These are phyloP conservation scores for Thymelicus acteon DNA, from an alignment of 2,888 invertebrate genomes.

Conservation along the genomic window DNA sequence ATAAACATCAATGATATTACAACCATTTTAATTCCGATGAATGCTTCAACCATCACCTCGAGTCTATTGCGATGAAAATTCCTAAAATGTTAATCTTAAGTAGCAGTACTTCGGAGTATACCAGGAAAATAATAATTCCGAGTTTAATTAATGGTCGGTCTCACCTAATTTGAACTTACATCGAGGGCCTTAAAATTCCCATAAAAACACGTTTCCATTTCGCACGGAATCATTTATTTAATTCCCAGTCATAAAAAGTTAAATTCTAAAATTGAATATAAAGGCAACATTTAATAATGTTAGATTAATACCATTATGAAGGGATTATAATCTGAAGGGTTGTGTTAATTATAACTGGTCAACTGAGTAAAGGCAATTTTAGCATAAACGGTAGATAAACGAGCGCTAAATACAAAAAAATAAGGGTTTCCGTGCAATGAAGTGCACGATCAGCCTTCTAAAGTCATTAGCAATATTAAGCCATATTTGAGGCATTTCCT, in stretches of 20 bases:
- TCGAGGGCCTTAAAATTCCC: constrained; percentile 13
- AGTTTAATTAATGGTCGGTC: constrained; percentile 23
- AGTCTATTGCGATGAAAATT: constrained; percentile 17
- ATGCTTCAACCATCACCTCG: background rate
- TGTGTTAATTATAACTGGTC: no score
- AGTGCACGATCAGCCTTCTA: no score
- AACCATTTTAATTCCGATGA: constrained; percentile 7
- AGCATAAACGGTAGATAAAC: no score
- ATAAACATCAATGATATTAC: background rate
- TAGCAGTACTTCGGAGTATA: constrained; percentile 1
- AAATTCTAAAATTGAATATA: background rate
- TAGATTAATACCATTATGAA: background rate
- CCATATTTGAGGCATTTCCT: no score
- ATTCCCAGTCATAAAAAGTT: constrained; percentile 6
- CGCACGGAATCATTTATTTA: constrained; percentile 23
- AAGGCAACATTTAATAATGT: no score
- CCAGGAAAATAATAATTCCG: constrained; percentile 21
- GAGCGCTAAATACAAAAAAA: no score
- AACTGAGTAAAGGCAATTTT: no score
- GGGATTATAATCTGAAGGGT: no score
- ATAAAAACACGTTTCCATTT: constrained; percentile 20
- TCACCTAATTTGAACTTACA: constrained; percentile 31
- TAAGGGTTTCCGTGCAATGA: no score
- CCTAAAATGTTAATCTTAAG: constrained; percentile 10
- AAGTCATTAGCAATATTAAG: no score